Percentiles rank a stretch among this genome's conserved stretches.
phyloP scores from a whole-genome alignment of 2,888 invertebrate genomes.

The Eristalis tenax region DNA sequence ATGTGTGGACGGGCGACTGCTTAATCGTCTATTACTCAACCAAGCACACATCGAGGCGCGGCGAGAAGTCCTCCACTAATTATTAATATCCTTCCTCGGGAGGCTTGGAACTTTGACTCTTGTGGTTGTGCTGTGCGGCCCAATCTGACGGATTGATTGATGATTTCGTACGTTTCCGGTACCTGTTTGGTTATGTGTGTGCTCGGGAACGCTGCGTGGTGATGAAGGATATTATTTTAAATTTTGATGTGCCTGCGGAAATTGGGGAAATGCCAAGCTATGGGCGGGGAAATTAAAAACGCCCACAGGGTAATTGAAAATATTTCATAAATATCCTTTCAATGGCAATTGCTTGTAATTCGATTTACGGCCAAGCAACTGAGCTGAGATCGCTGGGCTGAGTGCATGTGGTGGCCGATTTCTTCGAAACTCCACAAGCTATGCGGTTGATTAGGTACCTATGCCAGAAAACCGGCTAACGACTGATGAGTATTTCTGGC shows the following conservation, averaged over 20 bases:
- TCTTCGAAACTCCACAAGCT: background rate
- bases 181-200: constrained; percentile 24
- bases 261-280: constrained; percentile 73
- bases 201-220: background rate
- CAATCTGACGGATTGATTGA: constrained; percentile 71
- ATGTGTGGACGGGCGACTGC: constrained; percentile 65
- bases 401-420: background rate
- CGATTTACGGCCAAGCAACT: background rate
- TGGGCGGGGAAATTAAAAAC: constrained; percentile 75
- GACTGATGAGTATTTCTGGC: no score
- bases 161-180: constrained; percentile 63
- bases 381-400: background rate
- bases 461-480: no score
- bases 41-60: constrained; percentile 33
- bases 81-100: constrained; percentile 73
- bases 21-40: constrained; percentile 63
- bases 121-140: constrained; percentile 57
- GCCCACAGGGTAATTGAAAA: constrained; percentile 73
- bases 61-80: constrained; percentile 72
- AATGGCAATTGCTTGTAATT: constrained; percentile 4
- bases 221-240: constrained; percentile 37
- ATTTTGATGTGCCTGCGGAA: constrained; percentile 63
- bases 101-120: constrained; percentile 49
- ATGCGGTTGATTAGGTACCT: no score
- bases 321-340: background rate